phyloP scores from a whole-genome alignment of 1,140 invertebrate genomes.

The Mamestra configurata region DNA sequence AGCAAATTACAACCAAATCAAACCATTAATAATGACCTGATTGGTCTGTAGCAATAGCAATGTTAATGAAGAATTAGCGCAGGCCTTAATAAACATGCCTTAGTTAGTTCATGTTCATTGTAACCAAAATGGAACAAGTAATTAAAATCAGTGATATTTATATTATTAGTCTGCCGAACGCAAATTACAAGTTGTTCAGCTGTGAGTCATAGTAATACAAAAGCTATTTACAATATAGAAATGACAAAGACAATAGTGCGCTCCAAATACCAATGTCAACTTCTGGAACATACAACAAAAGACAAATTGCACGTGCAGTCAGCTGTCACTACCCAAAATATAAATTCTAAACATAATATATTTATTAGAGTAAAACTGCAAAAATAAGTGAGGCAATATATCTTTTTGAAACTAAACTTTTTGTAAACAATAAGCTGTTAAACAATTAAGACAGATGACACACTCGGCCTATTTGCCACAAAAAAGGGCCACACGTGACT shows the following conservation, averaged over 20 bases:
- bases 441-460: constrained; percentile 77
- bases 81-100: constrained; percentile 29
- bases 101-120: constrained; percentile 25
- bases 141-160: constrained; percentile 43
- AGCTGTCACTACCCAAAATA: not conserved
- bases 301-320: constrained; percentile 67
- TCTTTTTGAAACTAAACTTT: constrained; percentile 23
- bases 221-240: constrained; percentile 46
- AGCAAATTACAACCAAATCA: not conserved
- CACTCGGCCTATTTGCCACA: constrained; percentile 61
- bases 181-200: constrained; percentile 18
- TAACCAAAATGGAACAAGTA: constrained; percentile 34
- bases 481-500: constrained; percentile 76
- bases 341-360: constrained; percentile 13
- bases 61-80: constrained; percentile 26
- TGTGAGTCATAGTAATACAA: constrained; percentile 50
- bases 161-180: constrained; percentile 38
- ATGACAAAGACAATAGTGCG: constrained; percentile 49
- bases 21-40: constrained; percentile 5
- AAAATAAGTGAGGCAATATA: constrained; percentile 26
- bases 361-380: constrained; percentile 36
- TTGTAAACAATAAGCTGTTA: constrained; percentile 68
- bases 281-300: constrained; percentile 60
- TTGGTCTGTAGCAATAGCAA: not conserved
- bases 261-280: constrained; percentile 53